Base-by-base conservation (phyloP, 2,888 invertebrate species). In the Pheosia gnoma region DNA sequence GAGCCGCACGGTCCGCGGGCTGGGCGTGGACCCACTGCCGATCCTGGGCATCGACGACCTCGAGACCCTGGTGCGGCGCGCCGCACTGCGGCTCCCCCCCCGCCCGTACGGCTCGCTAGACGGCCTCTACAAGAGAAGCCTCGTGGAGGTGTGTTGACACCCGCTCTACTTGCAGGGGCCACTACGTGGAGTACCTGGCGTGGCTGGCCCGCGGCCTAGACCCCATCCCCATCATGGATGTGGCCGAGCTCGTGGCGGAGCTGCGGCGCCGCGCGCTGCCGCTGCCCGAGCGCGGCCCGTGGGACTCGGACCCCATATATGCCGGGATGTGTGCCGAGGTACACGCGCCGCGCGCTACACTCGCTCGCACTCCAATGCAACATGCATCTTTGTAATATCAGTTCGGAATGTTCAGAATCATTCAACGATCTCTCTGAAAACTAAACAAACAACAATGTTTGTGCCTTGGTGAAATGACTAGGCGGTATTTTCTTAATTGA, bases 141-240 rank as follows among this genome's bases (percentile, higher is more conserved):
- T 96, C 66, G 82, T 94, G 70, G 94, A 96, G 96, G 96, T 96
- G 85, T 85, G 90, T 87, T 84, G 74, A 82, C 78, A 62, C 62
- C 69, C 66, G 67, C 57, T 77, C 58, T 79, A 77, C 85, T 92
- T 94, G 66, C 95, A 99, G 98, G 95, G 94, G 95, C 86, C 99
- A 99, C 95, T 99, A 98, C 95, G 96, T 98, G 90, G 99, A 99
- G 94, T 98, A 98, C 94, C 95, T 99, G 95, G 98, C 98, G 86
- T 96, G 95, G 81, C 95, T 96, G 88, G 97, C 98, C 91, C 97
- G 97, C 89, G 95, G 95, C 82, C 95, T 99, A 88, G 99, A 99
- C 94, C 98, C 99, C 6, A 95, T 98, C 82, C 95, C 96, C 75
- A 97, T 98, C 85, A 96, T 98, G 95, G 97, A 97, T 87, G 95